Percentiles rank a stretch among this genome's conserved stretches.
These are phyloP conservation scores for human (Homo sapiens) DNA, from an alignment of 2,113 vertebrate species.

Conservation along the genomic window DNA sequence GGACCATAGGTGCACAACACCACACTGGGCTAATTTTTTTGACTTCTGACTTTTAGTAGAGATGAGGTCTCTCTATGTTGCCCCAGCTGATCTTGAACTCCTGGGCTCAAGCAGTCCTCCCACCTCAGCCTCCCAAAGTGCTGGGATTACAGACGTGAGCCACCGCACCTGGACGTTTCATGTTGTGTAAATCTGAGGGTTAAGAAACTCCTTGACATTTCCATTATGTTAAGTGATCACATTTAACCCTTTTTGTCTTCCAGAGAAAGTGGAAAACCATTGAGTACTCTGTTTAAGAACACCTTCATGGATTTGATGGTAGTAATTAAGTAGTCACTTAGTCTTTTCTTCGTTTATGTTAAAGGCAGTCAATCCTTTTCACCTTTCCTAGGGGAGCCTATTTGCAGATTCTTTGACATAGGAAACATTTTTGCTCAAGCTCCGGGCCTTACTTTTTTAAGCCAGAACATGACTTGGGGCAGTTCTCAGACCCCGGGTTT, in stretches of 20 bases:
- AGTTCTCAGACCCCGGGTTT: neutral
- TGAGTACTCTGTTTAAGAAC: neutral
- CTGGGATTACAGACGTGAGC: neutral
- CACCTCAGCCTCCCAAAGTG: neutral
- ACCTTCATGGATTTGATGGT: neutral
- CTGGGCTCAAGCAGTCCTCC: neutral
- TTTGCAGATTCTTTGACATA: slow-evolving; percentile 36
- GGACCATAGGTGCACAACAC: neutral
- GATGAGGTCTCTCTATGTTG: neutral
- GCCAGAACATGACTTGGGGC: slow-evolving; percentile 9
- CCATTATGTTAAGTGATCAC: neutral
- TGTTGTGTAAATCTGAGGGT: too few species aligned
- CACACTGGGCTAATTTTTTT: neutral
- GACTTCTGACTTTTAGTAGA: neutral
- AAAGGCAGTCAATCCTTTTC: neutral
- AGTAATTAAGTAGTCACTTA: slow-evolving; percentile 3
- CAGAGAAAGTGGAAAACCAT: neutral
- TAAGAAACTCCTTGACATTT: slow-evolving; percentile 38
- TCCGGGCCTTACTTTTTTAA: slow-evolving; percentile 17
- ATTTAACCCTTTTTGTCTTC: slow-evolving; percentile 18
- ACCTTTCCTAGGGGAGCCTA: neutral
- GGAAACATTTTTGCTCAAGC: neutral
- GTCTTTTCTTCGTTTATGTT: slow-evolving; percentile 15
- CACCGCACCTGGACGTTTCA: too few species aligned
- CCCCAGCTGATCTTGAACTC: neutral